These are phyloP conservation scores for Lathamus discolor DNA, from an alignment of 2,113 vertebrate genomes.

Conservation along the genomic window DNA sequence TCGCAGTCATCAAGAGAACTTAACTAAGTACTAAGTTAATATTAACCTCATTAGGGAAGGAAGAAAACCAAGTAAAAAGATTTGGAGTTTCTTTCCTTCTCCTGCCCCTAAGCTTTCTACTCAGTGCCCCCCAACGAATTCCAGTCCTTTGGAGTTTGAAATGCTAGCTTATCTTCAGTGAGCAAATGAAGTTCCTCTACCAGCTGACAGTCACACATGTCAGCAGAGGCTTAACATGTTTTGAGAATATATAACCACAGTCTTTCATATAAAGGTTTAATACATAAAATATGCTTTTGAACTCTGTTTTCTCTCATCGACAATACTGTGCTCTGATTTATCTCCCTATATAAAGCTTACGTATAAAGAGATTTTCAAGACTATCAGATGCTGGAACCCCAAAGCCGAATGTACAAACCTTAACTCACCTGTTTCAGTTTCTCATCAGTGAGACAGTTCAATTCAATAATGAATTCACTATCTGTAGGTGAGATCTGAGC, in stretches of 20 bases:
- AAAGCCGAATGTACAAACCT: neutral
- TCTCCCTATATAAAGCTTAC: neutral
- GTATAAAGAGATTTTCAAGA: neutral
- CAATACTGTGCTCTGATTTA: neutral
- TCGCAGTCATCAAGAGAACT: neutral
- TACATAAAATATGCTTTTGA: neutral
- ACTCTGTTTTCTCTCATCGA: neutral
- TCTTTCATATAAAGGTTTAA: neutral
- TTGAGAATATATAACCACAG: neutral
- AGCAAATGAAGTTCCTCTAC: neutral
- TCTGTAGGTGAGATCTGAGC: conserved; percentile 98
- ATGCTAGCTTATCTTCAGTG: neutral
- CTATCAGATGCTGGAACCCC: neutral
- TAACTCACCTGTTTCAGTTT: conserved; percentile 94
- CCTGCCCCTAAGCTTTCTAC: neutral
- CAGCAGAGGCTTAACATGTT: neutral
- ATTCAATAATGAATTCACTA: conserved; percentile 99
- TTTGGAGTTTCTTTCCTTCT: neutral
- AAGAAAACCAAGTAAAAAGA: neutral
- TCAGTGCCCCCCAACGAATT: neutral
- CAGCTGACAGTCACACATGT: neutral
- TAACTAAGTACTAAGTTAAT: neutral
- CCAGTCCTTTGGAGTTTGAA: neutral
- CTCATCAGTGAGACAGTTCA: conserved; percentile 98
- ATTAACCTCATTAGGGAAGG: neutral